A percentile compares a stretch with the other conserved stretches of the same genome.
These are phyloP conservation scores for Acomys russatus DNA, from an alignment of 2,797 vertebrate genomes.

Conservation along the genomic window DNA sequence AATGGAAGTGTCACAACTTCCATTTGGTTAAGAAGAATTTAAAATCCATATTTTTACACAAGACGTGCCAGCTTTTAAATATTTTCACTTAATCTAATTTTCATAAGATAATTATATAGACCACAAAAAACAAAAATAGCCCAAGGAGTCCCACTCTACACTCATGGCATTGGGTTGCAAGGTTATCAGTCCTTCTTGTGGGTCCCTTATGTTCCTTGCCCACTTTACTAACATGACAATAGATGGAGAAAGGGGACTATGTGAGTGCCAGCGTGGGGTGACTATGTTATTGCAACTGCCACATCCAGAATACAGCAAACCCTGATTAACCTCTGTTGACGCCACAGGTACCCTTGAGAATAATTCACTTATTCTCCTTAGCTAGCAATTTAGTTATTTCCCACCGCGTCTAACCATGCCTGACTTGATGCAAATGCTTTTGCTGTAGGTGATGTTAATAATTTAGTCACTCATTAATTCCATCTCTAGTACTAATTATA, in stretches of 20 bases:
- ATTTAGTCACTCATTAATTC: constrained; percentile 54
- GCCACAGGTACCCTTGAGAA: neutral
- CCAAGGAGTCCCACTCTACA: neutral
- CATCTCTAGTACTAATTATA: neutral
- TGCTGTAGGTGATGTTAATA: constrained; percentile 47
- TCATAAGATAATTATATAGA: neutral
- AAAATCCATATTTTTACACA: neutral
- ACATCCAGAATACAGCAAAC: neutral
- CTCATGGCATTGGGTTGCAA: neutral
- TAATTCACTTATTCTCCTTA: neutral
- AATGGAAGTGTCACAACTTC: neutral
- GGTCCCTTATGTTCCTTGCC: neutral
- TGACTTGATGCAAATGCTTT: neutral
- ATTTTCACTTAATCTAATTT: neutral
- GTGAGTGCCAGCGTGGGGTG: neutral
- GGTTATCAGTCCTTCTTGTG: neutral
- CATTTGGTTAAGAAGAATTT: neutral
- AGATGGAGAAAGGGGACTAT: neutral
- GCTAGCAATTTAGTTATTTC: constrained; percentile 32
- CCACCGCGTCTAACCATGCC: neutral
- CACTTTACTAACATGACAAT: neutral
- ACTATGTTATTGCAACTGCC: accelerated
- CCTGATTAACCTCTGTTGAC: neutral
- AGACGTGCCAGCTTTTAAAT: neutral
- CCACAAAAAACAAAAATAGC: neutral